A percentile compares a stretch with the other conserved stretches of the same genome.
Conservation (phyloP, 2,113 vertebrate species). For the Bolborhynchus lineola region DNA sequence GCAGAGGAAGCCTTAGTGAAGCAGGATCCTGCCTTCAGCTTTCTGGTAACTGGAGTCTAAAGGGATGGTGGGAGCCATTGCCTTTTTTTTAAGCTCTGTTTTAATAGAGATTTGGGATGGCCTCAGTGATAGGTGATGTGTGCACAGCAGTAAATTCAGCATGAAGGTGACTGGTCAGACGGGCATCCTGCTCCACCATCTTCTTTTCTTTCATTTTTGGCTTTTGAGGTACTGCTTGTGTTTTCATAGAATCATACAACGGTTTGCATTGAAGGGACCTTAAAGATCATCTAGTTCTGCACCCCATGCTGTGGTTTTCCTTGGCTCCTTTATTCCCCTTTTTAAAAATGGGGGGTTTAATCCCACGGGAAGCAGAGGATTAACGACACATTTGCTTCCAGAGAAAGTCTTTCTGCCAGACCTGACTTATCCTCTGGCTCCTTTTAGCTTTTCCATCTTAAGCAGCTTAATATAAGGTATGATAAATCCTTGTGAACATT, state of each 20-base stretch:
- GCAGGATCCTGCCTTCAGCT: background rate
- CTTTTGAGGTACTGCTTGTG: background rate
- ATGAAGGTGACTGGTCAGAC: background rate
- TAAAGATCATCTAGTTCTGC: background rate
- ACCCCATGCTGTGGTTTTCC: background rate
- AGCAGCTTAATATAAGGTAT: background rate
- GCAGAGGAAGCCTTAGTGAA: background rate
- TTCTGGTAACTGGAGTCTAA: background rate
- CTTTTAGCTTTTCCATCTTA: background rate
- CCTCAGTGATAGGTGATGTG: too few relatives aligned
- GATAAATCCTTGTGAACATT: background rate
- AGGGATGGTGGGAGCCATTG: background rate
- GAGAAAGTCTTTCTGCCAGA: background rate
- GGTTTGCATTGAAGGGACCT: background rate
- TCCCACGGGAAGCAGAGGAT: background rate
- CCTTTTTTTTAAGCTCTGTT: background rate
- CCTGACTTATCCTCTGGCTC: background rate
- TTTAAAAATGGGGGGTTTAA: background rate
- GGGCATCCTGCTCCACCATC: background rate
- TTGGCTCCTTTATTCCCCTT: background rate
- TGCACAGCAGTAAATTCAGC: background rate
- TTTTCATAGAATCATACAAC: background rate
- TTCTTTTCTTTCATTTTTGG: background rate
- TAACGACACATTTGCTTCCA: background rate
- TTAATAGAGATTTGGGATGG: background rate